phyloP scores from a whole-genome alignment of 2,797 vertebrate species.

The Typhlichthys subterraneus region DNA sequence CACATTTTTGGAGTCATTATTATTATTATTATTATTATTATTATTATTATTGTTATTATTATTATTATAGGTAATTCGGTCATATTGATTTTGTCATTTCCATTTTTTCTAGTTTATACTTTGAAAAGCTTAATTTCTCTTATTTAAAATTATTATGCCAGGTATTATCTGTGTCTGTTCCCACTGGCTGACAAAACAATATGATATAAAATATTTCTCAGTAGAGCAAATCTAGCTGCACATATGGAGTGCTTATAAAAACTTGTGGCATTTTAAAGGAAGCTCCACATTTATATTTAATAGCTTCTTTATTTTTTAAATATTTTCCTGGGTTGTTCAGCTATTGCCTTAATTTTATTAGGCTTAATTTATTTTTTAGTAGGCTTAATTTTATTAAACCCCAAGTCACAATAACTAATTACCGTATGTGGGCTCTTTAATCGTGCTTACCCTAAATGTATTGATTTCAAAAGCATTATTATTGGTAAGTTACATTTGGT shows the following conservation, averaged over 20 bases:
- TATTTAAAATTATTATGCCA: not conserved
- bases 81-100: constrained; percentile 28
- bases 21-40: constrained; percentile 8
- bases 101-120: not conserved
- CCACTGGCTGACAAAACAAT: not conserved
- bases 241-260: not conserved
- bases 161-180: not conserved
- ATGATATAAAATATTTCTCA: not conserved
- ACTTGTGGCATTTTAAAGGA: not conserved
- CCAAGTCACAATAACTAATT: no score
- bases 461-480: not conserved
- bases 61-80: constrained; percentile 20
- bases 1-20: constrained; percentile 18
- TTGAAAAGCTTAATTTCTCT: not conserved
- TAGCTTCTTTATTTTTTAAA: no score
- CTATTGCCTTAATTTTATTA: no score
- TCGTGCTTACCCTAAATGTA: no score
- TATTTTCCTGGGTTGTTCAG: no score
- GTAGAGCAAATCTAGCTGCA: not conserved
- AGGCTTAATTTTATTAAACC: no score
- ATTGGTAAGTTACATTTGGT: not conserved
- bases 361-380: no score
- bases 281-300: no score
- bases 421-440: no score
- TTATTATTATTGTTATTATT: constrained; percentile 29